Percentiles rank a stretch among this genome's conserved stretches.
These are phyloP conservation scores for Himalopsyche kuldschensis DNA, from an alignment of 2,888 invertebrate species.

Conservation along the genomic window DNA sequence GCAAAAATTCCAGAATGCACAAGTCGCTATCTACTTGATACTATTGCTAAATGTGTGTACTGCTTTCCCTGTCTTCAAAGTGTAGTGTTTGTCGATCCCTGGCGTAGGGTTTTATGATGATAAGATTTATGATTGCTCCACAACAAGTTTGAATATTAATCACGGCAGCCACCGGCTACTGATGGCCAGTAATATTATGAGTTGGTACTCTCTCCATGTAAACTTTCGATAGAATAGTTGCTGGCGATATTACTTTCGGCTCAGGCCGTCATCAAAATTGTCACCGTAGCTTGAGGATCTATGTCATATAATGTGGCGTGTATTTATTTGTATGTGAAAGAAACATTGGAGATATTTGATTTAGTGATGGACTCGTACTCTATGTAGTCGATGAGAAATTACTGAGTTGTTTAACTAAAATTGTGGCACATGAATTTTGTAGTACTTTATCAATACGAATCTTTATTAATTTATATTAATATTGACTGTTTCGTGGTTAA, in stretches of 20 bases:
- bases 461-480: no score
- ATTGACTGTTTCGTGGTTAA: no score
- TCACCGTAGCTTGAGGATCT: background rate
- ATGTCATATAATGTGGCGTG: background rate
- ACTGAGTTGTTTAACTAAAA: no score
- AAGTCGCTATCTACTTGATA: no score
- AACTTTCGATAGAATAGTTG: background rate
- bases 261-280: background rate
- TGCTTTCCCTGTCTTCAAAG: background rate
- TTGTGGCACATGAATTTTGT: no score
- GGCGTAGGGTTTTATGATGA: slow-evolving; percentile 37
- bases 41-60: background rate
- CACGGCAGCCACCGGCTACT: slow-evolving; percentile 34
- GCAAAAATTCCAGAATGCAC: no score
- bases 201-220: background rate
- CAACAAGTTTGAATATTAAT: slow-evolving; percentile 40
- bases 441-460: no score
- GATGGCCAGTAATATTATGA: slow-evolving; percentile 18
- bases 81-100: background rate
- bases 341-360: no score
- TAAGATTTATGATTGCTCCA: slow-evolving; percentile 40
- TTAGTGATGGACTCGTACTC: no score
- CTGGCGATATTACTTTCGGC: background rate
- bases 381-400: no score
- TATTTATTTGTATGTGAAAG: no score